Percentiles rank a stretch among this genome's conserved stretches.
Conservation (phyloP, 2,888 invertebrate genomes). For the Epiblema foenella region DNA sequence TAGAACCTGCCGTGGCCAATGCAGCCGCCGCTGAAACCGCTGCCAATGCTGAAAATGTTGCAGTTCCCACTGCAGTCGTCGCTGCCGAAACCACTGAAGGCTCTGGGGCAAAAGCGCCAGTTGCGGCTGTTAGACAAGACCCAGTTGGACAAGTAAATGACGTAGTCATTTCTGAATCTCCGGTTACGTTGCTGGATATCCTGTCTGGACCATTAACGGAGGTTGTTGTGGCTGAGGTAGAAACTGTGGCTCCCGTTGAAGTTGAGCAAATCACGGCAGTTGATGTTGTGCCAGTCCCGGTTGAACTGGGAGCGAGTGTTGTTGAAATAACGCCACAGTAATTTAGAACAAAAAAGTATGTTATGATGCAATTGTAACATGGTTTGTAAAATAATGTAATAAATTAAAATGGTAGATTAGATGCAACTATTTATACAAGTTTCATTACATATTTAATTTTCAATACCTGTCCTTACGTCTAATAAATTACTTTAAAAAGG, state of each 20-base stretch:
- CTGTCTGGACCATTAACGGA: conserved; percentile 31
- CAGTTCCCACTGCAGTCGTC: background rate
- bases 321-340: conserved; percentile 68
- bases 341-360: conserved; percentile 31
- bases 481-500: background rate
- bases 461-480: background rate
- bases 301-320: conserved; percentile 67
- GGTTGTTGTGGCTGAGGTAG: conserved; percentile 14
- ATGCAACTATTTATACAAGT: conserved; percentile 39
- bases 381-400: conserved; percentile 24
- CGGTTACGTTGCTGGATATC: conserved; percentile 38
- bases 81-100: background rate
- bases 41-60: background rate
- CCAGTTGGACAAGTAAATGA: conserved; percentile 17
- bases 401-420: conserved; percentile 36
- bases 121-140: background rate
- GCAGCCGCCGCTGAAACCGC: conserved; percentile 6
- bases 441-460: conserved; percentile 38
- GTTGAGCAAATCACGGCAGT: conserved; percentile 36
- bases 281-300: conserved; percentile 53
- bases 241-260: conserved; percentile 29
- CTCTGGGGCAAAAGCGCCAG: background rate
- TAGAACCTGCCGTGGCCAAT: conserved; percentile 9
- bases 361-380: conserved; percentile 26
- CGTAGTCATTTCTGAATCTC: conserved; percentile 18